Percentiles rank a stretch among this genome's conserved stretches.
phyloP scores from a whole-genome alignment of 2,888 invertebrate species.

The Tenthredo distinguenda region DNA sequence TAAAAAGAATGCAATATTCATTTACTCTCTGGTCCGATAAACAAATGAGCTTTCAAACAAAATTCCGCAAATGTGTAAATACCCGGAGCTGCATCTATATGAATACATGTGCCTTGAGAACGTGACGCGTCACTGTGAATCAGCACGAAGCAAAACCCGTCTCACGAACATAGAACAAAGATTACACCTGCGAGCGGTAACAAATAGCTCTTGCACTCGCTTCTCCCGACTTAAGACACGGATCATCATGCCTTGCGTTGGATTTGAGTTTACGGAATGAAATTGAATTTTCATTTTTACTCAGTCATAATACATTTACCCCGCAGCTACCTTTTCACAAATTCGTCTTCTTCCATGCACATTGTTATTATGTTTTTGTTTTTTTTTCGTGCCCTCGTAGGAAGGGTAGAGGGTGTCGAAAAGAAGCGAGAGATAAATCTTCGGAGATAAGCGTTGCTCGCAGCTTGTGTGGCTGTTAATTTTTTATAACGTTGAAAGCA shows the following conservation, averaged over 20 bases:
- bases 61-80: slow-evolving; percentile 45
- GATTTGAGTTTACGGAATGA: slow-evolving; percentile 6
- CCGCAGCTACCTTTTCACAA: not conserved
- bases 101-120: slow-evolving; percentile 12
- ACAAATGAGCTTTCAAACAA: slow-evolving; percentile 23
- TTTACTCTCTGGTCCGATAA: not conserved
- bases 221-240: slow-evolving; percentile 55
- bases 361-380: not conserved
- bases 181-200: slow-evolving; percentile 47
- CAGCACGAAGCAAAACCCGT: slow-evolving; percentile 42
- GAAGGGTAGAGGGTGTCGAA: not conserved
- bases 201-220: slow-evolving; percentile 42
- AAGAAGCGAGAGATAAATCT: slow-evolving; percentile 4
- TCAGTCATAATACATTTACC: not conserved
- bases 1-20: not conserved
- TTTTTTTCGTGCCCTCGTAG: not conserved
- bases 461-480: slow-evolving; percentile 39
- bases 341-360: not conserved
- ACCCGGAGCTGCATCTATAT: not conserved
- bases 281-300: slow-evolving; percentile 23
- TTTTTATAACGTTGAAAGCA: slow-evolving; percentile 43
- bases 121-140: slow-evolving; percentile 40
- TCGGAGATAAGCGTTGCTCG: not conserved
- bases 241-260: slow-evolving; percentile 50
- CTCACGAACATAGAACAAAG: slow-evolving; percentile 40